Evolutionary conservation across 2,113 vertebrate genomes (phyloP).

Genomic region (Pollachius pollachius): DNA sequence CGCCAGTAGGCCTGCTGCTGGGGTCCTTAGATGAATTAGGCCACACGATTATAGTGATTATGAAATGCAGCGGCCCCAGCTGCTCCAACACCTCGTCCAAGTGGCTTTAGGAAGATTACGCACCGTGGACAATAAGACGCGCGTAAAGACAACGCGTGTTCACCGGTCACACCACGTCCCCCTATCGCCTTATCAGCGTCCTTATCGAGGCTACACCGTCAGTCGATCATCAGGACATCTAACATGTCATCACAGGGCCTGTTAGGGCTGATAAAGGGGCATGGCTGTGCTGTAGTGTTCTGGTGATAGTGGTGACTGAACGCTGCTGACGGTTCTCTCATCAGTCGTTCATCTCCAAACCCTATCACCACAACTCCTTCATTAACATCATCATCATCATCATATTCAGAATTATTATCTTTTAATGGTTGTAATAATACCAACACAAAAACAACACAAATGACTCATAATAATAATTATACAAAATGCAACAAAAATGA

Average conservation of each 20-base stretch:
- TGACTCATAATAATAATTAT: too few species aligned
- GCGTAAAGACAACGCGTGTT: too few species aligned
- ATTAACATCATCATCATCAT: too few species aligned
- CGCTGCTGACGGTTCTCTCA: constrained; percentile 40
- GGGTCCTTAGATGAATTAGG: background rate
- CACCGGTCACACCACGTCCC: too few species aligned
- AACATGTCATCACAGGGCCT: constrained; percentile 14
- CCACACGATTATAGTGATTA: background rate
- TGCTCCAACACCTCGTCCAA: background rate
- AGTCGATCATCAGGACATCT: constrained; percentile 31
- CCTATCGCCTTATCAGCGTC: too few species aligned
- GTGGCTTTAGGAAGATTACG: too few species aligned
- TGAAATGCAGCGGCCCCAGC: background rate
- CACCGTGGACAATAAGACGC: too few species aligned
- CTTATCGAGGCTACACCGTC: constrained; percentile 5
- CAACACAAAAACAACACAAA: too few species aligned
- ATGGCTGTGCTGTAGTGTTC: background rate
- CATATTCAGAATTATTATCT: too few species aligned
- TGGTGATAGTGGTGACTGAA: constrained; percentile 38
- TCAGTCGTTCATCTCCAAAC: constrained; percentile 28
- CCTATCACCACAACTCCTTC: constrained; percentile 23
- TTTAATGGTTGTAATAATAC: too few species aligned
- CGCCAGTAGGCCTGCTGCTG: too few species aligned
- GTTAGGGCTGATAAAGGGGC: constrained; percentile 46
- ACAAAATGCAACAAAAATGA: too few species aligned